Evolutionary conservation across 2,797 vertebrate species (phyloP).

Genomic region (Sebastes iracundus): DNA sequence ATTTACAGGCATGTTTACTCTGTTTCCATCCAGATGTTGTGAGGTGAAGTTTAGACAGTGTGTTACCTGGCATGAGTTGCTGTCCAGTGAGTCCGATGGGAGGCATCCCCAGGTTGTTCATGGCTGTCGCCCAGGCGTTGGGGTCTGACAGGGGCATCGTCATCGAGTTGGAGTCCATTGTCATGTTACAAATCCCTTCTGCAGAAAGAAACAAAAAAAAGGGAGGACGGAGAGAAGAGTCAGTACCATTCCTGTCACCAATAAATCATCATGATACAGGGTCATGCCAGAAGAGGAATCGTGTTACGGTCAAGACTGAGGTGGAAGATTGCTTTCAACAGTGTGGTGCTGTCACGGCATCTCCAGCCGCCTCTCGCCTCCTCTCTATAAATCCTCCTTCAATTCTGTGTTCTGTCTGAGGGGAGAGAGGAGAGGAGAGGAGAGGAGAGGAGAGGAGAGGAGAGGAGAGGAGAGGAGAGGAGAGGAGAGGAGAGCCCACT

Average conservation of each 20-base stretch:
- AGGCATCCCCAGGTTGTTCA: conserved; percentile 97
- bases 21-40: background rate
- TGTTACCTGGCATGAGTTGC: conserved; percentile 90
- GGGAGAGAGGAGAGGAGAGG: background rate
- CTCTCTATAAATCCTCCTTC: conserved; percentile 7
- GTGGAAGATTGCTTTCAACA: conserved; percentile 14
- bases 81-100: conserved; percentile 91
- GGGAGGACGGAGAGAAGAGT: background rate
- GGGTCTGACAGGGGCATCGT: conserved; percentile 93
- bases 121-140: conserved; percentile 92
- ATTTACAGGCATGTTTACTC: background rate
- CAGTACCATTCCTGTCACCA: conserved; percentile 3
- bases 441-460: background rate
- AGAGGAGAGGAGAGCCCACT: background rate
- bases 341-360: background rate
- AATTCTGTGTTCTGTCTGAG: conserved; percentile 10
- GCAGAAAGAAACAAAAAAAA: conserved; percentile 54
- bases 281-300: background rate
- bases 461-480: background rate
- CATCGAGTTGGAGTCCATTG: conserved; percentile 89
- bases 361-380: background rate
- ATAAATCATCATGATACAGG: background rate
- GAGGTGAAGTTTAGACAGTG: background rate
- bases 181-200: conserved; percentile 89
- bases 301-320: background rate